Conservation (phyloP, 2,113 vertebrate genomes). For the Crypturellus undulatus region DNA sequence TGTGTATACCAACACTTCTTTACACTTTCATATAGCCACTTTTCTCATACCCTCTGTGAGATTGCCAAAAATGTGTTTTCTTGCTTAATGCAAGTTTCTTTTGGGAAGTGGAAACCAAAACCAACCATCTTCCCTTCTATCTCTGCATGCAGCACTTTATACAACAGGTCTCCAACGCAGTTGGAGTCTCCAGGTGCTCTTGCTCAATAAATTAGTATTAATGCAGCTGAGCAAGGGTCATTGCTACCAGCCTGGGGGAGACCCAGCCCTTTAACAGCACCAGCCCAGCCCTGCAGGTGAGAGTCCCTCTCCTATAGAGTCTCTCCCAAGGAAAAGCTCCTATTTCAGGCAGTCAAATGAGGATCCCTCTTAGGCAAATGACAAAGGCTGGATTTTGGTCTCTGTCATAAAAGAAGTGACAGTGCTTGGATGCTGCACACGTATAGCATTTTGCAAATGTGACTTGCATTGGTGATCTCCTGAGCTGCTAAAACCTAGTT, state of each 20-base stretch:
- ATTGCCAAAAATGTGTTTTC: too few relatives aligned
- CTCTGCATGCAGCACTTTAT: too few relatives aligned
- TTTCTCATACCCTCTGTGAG: not conserved
- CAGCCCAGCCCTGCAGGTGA: not conserved
- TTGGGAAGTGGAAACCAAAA: too few relatives aligned
- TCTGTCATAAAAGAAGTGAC: not conserved
- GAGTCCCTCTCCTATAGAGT: not conserved
- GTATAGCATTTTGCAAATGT: not conserved
- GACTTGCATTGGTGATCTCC: not conserved
- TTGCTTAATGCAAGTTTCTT: too few relatives aligned
- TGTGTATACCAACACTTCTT: accelerated
- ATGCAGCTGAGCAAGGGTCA: too few relatives aligned
- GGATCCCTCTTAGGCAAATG: not conserved
- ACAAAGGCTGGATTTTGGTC: not conserved
- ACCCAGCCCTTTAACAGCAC: too few relatives aligned
- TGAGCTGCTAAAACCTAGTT: not conserved
- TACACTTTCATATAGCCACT: not conserved
- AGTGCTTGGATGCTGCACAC: not conserved
- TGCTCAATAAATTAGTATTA: too few relatives aligned
- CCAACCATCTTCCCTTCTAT: too few relatives aligned
- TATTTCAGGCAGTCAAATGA: not conserved
- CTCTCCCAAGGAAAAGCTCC: not conserved
- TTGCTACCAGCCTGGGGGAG: too few relatives aligned
- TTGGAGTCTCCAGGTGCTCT: too few relatives aligned
- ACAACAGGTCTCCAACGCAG: too few relatives aligned